Percentiles rank a stretch among this genome's conserved stretches.
Evolutionary conservation across 2,113 vertebrate genomes (phyloP).

Genomic region (Oncorhynchus clarkii): DNA sequence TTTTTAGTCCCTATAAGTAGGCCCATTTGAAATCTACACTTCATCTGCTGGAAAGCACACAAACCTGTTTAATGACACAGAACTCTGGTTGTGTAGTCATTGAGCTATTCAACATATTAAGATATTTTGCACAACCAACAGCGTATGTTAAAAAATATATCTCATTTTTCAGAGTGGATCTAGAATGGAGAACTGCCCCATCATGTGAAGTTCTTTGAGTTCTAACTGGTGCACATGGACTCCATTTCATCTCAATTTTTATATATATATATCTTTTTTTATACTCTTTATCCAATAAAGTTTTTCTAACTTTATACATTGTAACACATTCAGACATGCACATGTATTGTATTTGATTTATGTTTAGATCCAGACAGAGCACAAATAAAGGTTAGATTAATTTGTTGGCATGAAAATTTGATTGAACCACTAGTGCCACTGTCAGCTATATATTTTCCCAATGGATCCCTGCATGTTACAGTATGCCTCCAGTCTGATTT

Average conservation of each 20-base stretch:
- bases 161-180: slow-evolving; percentile 46
- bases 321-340: background rate
- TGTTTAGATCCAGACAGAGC: background rate
- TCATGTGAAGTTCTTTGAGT: slow-evolving; percentile 58
- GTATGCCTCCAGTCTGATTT: background rate
- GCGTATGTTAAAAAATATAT: background rate
- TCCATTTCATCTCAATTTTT: background rate
- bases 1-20: background rate
- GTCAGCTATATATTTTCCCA: background rate
- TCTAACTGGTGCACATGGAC: background rate
- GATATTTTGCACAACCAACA: background rate
- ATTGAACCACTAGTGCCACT: background rate
- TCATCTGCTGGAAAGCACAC: background rate
- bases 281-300: background rate
- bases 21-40: background rate
- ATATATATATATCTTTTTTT: background rate
- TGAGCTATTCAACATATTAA: background rate
- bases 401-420: background rate
- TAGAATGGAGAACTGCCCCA: slow-evolving; percentile 57
- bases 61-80: background rate
- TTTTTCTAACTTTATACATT: background rate
- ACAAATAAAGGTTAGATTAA: background rate
- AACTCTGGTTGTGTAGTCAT: background rate
- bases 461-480: background rate
- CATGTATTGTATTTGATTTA: background rate